Conservation (phyloP, 2,113 vertebrate species). For the Pantherophis guttatus region DNA sequence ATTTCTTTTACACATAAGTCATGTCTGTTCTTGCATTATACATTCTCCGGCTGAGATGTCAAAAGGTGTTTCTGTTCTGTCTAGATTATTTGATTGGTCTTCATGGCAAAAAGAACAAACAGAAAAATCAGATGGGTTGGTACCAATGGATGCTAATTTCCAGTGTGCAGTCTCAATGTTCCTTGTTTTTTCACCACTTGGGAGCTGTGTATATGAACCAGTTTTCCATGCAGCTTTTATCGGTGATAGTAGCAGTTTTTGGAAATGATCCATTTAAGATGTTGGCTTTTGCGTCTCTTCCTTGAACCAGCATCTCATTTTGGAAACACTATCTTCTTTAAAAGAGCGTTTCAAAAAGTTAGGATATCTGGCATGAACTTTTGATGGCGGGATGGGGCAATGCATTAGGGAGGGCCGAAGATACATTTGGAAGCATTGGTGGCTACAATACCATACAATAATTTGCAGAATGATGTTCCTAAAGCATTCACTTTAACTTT, state of each 20-base stretch:
- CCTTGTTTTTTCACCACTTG: neutral
- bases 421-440: constrained; percentile 30
- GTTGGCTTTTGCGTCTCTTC: neutral
- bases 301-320: constrained; percentile 14
- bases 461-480: constrained; percentile 32
- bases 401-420: constrained; percentile 4
- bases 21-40: neutral
- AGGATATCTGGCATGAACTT: constrained; percentile 2
- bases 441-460: constrained; percentile 4
- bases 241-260: neutral
- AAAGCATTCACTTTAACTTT: constrained; percentile 34
- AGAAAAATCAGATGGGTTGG: neutral
- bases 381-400: constrained; percentile 11
- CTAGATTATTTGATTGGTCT: neutral
- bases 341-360: neutral
- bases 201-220: neutral
- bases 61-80: neutral
- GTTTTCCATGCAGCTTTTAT: neutral
- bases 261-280: neutral
- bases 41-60: neutral
- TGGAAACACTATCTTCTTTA: constrained; percentile 13
- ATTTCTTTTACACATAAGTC: neutral
- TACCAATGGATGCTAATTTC: neutral
- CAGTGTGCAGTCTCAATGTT: neutral
- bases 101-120: neutral